phyloP scores from a whole-genome alignment of 2,113 vertebrate genomes.

The Mionectes macconnelli region DNA sequence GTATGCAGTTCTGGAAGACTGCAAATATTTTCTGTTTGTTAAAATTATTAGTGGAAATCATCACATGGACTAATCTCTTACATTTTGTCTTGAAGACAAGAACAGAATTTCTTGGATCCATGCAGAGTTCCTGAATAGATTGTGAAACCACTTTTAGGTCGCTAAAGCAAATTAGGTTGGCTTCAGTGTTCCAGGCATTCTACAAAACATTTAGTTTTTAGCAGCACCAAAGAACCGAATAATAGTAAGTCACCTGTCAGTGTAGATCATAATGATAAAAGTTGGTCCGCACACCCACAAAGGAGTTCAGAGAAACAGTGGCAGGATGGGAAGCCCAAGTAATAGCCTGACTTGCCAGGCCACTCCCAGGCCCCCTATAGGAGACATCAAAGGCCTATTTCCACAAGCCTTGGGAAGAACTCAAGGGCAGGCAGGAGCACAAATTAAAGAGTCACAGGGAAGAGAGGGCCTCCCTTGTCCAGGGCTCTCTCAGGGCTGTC shows the following conservation, averaged over 20 bases:
- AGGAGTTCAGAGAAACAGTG: background rate
- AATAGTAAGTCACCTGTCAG: background rate
- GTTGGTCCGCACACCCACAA: background rate
- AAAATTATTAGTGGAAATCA: conserved; percentile 8
- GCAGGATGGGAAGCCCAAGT: background rate
- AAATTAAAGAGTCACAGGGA: background rate
- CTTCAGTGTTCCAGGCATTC: background rate
- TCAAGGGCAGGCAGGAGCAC: background rate
- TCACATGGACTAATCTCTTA: background rate
- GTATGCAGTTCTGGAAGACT: background rate
- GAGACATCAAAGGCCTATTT: background rate
- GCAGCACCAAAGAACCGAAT: background rate
- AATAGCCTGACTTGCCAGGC: background rate
- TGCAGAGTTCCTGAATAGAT: background rate
- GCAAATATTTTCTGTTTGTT: conserved; percentile 16
- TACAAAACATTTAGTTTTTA: background rate
- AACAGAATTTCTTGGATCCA: background rate
- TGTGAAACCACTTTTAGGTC: background rate
- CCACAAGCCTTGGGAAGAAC: background rate
- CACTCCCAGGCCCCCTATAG: background rate
- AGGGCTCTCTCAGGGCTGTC: background rate
- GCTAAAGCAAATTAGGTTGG: background rate
- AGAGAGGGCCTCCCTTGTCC: background rate
- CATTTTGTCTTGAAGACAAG: background rate
- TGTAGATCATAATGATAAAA: background rate